Evolutionary conservation across 2,797 vertebrate species (phyloP), one percentile per base, ranked within the genome.

Genomic region (Australoheros facetus): DNA sequence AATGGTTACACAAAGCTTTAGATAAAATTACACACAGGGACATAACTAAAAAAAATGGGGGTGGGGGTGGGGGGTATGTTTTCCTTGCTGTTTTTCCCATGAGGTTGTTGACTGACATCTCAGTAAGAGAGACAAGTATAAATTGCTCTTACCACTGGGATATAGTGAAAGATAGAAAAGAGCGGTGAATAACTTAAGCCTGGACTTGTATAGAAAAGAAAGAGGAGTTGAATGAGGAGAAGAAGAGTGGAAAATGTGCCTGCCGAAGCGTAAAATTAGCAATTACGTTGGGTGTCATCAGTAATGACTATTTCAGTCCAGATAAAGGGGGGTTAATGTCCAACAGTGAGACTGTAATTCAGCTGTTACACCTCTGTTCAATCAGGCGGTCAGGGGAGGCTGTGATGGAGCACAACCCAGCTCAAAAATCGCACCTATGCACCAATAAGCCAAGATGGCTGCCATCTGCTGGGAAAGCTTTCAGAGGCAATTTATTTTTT

Each of bases 301-400:
- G 97, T 98, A 98, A 98, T 98, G 97, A 97, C 96, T 96, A 96
- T 97, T 98, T 97, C 96, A 97, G 96, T 80, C 55, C 95, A 96
- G 96, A 97, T 96, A 97, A 96, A 96, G 96, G 95, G 95, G 96
- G 95, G 96, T 97, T 97, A 97, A 97, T 94, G 95, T 96, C 95
- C 95, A 95, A 95, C 95, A 81, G 72, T 95, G 95, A 96, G 96
- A 97, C 96, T 96, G 95, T 96, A 96, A 97, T 97, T 97, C 96
- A 97, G 95, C 94, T 92, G 91, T 95, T 96, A 96, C 96, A 97
- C 97, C 97, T 97, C 96, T 95, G 95, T 96, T 97, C 96, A 96
- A 95, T 96, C 96, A 91, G 86, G 86, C 86, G 93, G 92, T 94
- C 91, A 96, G 79, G 72, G 60, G 85, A 85, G 94, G 93, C 79